phyloP scores from a whole-genome alignment of 2,888 invertebrate species.

The Lasiommata megera region DNA sequence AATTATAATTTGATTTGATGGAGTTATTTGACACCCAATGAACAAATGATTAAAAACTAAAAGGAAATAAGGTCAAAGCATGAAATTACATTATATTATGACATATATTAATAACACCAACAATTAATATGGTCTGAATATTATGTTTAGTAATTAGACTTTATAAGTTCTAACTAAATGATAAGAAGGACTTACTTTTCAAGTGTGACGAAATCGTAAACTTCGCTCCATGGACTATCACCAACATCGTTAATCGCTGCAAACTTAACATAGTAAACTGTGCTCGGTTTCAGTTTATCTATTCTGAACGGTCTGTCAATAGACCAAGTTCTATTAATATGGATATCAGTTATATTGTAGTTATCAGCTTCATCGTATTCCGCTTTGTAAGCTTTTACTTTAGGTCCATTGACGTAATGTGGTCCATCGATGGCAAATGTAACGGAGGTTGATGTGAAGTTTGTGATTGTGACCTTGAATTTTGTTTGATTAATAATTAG shows the following conservation, averaged over 20 bases:
- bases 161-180: background rate
- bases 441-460: constrained; percentile 51
- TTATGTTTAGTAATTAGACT: too few species aligned
- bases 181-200: constrained; percentile 54
- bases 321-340: constrained; percentile 65
- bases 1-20: too few species aligned
- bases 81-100: too few species aligned
- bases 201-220: constrained; percentile 49
- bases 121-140: too few species aligned
- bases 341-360: constrained; percentile 58
- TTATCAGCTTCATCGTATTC: constrained; percentile 58
- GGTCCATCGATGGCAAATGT: constrained; percentile 52
- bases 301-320: constrained; percentile 52
- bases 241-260: constrained; percentile 65
- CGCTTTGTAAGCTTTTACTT: constrained; percentile 53
- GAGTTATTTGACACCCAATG: too few species aligned
- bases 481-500: background rate
- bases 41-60: too few species aligned
- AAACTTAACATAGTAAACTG: constrained; percentile 56
- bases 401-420: constrained; percentile 45
- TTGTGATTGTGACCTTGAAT: constrained; percentile 46
- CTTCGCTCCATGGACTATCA: constrained; percentile 50
- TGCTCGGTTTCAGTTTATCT: constrained; percentile 56
- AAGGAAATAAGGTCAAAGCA: too few species aligned
- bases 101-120: too few species aligned